Conservation (phyloP, 2,113 vertebrate genomes). For the Lasiurus borealis region DNA sequence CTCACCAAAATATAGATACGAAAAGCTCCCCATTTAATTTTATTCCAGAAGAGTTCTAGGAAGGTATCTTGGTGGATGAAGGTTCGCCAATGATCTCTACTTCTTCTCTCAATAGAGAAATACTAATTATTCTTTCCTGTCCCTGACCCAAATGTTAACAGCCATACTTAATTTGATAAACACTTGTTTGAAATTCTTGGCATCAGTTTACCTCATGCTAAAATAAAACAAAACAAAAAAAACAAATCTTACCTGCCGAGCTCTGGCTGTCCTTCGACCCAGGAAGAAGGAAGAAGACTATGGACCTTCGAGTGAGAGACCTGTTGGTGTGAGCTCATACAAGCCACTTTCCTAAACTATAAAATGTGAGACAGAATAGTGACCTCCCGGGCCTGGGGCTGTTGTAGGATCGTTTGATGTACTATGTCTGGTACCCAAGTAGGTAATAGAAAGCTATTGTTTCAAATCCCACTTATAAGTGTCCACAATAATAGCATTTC, state of each 20-base stretch:
- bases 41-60: not conserved
- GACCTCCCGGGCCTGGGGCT: not conserved
- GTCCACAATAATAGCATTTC: not conserved
- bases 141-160: conserved; percentile 59
- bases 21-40: not conserved
- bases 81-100: not conserved
- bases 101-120: not conserved
- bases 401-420: not conserved
- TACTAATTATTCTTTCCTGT: conserved; percentile 29
- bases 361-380: not conserved
- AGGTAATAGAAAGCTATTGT: not conserved
- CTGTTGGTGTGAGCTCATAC: not conserved
- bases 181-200: conserved; percentile 37
- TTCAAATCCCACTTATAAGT: conserved; percentile 34
- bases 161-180: conserved; percentile 4
- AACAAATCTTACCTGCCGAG: not conserved
- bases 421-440: not conserved
- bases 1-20: conserved; percentile 59
- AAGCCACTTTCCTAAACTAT: not conserved
- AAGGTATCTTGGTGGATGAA: conserved; percentile 27
- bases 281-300: not conserved
- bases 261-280: not conserved
- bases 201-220: conserved; percentile 42
- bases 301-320: not conserved
- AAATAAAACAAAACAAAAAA: no score